Evolutionary conservation across 2,888 invertebrate genomes (phyloP).

Genomic region (Drosophila birchii): DNA sequence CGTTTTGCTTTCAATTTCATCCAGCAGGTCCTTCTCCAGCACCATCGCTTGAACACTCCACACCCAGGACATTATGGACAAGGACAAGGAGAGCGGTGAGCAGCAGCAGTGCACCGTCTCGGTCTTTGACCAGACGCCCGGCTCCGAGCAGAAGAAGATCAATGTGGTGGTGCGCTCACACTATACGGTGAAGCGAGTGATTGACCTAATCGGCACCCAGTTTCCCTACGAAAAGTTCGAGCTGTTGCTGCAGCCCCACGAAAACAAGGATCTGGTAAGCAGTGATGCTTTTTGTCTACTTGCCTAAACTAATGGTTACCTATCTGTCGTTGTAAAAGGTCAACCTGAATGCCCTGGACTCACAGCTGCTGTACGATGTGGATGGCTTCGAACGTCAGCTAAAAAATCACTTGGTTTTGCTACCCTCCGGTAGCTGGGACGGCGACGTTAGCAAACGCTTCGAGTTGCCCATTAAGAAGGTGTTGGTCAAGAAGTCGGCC

Average conservation of each 20-base stretch:
- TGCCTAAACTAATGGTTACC: background rate
- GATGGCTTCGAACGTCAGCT: slow-evolving; percentile 77
- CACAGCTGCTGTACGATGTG: slow-evolving; percentile 74
- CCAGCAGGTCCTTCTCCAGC: slow-evolving; percentile 15
- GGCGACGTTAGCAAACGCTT: slow-evolving; percentile 79
- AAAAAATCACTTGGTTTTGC: slow-evolving; percentile 80
- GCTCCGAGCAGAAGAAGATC: slow-evolving; percentile 83
- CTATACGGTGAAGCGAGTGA: slow-evolving; percentile 82
- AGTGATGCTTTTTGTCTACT: background rate
- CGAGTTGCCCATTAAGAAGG: slow-evolving; percentile 69
- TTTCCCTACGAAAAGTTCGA: slow-evolving; percentile 83
- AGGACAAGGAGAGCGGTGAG: slow-evolving; percentile 61
- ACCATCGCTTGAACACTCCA: slow-evolving; percentile 22
- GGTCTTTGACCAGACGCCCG: slow-evolving; percentile 83
- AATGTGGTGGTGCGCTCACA: slow-evolving; percentile 82
- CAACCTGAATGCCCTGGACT: slow-evolving; percentile 78
- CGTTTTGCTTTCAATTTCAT: background rate
- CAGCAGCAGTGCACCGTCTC: slow-evolving; percentile 81
- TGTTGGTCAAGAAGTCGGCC: slow-evolving; percentile 19
- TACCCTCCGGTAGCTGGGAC: slow-evolving; percentile 81
- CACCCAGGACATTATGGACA: slow-evolving; percentile 57
- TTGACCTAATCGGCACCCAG: slow-evolving; percentile 81
- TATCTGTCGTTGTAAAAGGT: slow-evolving; percentile 64
- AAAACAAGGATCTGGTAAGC: slow-evolving; percentile 75
- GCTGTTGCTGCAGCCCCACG: slow-evolving; percentile 81